Evolutionary conservation across 2,888 invertebrate species (phyloP), one percentile per base, ranked within the genome.

Genomic region (Notocelia uddmanniana): DNA sequence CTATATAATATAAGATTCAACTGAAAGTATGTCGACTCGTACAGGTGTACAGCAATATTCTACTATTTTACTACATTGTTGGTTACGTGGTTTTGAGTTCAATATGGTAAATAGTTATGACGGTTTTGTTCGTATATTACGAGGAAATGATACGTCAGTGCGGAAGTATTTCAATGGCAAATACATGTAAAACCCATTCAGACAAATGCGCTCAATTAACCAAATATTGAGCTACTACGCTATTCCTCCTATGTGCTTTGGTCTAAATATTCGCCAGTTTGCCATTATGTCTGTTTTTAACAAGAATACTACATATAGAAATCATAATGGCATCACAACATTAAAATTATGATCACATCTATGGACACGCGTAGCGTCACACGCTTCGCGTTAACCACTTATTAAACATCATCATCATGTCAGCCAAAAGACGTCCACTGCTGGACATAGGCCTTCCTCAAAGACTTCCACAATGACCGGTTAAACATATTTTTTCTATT

Each of bases 111-210:
- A 52, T 52, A 37, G 23, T 54, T 37, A 37, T 37, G 19, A 52
- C n/a, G 37, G 54, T 52, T 21, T 68, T 59, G 58, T 68, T 68
- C n/a, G 26, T 58, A 37, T n/a, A 34, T 23, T 11, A 59, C 34
- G 8, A 58, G 31, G 48, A 57, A 45, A 23, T 31, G 31, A 57
- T 50, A 50, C 48, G 64, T 37, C 50, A 41, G 48, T 23, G 18
- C 54, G 69, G 41, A 69, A 69, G 19, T 10, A 54, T 60, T 54
- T 66, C 71, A 71, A 71, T 71, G 71, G 23, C 66, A 66, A 71
- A 66, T 59, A 59, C 23, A 52, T 41, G 41, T 59, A 58, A 37
- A 63, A 63, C 26, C 64, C 13, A 58, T 66, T 59, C 48, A 6
- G 21, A 13, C 50, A 50, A 70, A 66, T 71, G 21, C 54, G 31